Percentiles rank a stretch among this genome's conserved stretches.
These are phyloP conservation scores for Rhimphoctona megacephalus DNA, from an alignment of 2,888 invertebrate genomes.

Conservation along the genomic window DNA sequence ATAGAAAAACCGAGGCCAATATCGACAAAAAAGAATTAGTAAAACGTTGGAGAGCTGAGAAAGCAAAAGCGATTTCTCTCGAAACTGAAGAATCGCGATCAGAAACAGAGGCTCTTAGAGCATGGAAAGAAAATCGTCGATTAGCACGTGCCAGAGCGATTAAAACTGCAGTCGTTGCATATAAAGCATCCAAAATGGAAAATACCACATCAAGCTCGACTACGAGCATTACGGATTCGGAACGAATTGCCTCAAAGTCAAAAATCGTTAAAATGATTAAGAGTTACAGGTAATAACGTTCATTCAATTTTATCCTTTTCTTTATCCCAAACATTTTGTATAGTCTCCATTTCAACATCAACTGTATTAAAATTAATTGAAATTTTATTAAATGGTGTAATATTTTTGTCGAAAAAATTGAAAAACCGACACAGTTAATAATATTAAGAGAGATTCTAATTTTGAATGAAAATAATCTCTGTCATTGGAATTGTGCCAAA, in stretches of 20 bases:
- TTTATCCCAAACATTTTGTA: not conserved
- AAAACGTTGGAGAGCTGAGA: slow-evolving; percentile 78
- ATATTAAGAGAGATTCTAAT: no score
- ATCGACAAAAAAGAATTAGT: slow-evolving; percentile 76
- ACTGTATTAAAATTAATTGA: not conserved
- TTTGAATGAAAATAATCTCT: not conserved
- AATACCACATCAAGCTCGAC: slow-evolving; percentile 53
- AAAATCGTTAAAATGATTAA: slow-evolving; percentile 69
- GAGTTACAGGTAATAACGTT: slow-evolving; percentile 76
- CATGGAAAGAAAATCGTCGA: slow-evolving; percentile 72
- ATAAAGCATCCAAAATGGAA: slow-evolving; percentile 71
- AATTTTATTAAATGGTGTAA: not conserved
- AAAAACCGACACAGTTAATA: not conserved
- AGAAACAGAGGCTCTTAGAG: slow-evolving; percentile 67
- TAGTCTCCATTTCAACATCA: not conserved
- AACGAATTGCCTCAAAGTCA: slow-evolving; percentile 42
- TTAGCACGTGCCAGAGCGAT: slow-evolving; percentile 63
- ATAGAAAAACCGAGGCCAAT: not conserved
- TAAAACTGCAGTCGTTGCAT: slow-evolving; percentile 57
- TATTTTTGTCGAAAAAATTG: not conserved
- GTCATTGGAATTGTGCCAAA: not conserved
- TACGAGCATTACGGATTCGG: slow-evolving; percentile 38
- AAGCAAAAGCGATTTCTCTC: slow-evolving; percentile 72
- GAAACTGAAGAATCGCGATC: slow-evolving; percentile 75
- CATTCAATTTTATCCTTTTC: slow-evolving; percentile 1